These are phyloP conservation scores for Apamea monoglypha DNA, from an alignment of 2,888 invertebrate species.

Conservation along the genomic window DNA sequence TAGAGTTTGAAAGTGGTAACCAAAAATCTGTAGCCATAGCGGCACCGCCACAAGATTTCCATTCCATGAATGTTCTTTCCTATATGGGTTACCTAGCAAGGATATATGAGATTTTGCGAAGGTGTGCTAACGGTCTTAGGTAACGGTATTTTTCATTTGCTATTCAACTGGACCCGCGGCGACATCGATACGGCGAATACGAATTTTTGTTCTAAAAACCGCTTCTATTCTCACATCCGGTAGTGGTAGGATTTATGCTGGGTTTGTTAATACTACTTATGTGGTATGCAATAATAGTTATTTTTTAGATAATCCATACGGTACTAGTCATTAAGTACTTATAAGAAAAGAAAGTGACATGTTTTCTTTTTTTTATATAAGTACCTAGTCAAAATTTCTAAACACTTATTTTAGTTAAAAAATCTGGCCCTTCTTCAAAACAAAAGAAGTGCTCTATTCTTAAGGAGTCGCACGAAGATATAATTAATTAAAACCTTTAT, in stretches of 20 bases:
- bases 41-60: conserved; percentile 2
- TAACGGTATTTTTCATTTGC: conserved; percentile 86
- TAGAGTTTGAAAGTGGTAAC: background rate
- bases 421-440: background rate
- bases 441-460: background rate
- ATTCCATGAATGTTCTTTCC: conserved; percentile 28
- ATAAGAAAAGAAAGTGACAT: background rate
- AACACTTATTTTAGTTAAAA: too few species aligned
- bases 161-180: conserved; percentile 81
- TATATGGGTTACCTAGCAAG: conserved; percentile 66
- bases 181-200: conserved; percentile 82
- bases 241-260: conserved; percentile 28
- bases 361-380: background rate
- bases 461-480: background rate
- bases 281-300: background rate
- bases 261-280: conserved; percentile 2
- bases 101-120: conserved; percentile 78
- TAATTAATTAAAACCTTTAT: background rate
- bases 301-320: background rate
- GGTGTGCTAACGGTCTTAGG: conserved; percentile 82
- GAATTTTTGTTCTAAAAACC: conserved; percentile 75
- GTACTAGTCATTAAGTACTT: background rate
- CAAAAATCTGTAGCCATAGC: background rate
- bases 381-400: too few species aligned
- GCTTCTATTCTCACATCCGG: conserved; percentile 62